Evolutionary conservation across 2,797 vertebrate genomes (phyloP).

Genomic region (Sebastes hubbsi): DNA sequence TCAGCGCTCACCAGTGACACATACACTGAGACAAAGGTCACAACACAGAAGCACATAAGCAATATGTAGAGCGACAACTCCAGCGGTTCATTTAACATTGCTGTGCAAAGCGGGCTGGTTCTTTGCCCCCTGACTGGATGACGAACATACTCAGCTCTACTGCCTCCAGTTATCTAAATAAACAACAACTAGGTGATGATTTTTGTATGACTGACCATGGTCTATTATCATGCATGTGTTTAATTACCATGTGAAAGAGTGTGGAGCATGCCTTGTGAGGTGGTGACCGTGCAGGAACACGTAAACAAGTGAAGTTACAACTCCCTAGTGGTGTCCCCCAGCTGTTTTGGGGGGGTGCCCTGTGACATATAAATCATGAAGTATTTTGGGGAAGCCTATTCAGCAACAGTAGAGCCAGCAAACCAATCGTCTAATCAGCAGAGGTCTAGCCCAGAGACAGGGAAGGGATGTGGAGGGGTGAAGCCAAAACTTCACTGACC

Average conservation of each 20-base stretch:
- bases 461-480: not conserved
- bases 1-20: constrained; percentile 38
- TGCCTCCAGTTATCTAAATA: constrained; percentile 11
- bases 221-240: constrained; percentile 41
- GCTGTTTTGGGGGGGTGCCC: constrained; percentile 23
- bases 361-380: constrained; percentile 22
- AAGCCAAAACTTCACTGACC: constrained; percentile 48
- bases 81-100: not conserved
- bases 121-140: not conserved
- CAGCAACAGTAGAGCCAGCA: constrained; percentile 53
- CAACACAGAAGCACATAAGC: constrained; percentile 55
- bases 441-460: constrained; percentile 40
- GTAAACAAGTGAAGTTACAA: constrained; percentile 19
- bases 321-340: constrained; percentile 32
- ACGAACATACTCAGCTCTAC: not conserved
- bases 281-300: constrained; percentile 26
- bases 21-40: constrained; percentile 38
- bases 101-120: not conserved
- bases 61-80: constrained; percentile 7
- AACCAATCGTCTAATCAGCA: constrained; percentile 51
- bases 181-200: constrained; percentile 11
- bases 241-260: constrained; percentile 15
- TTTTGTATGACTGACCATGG: constrained; percentile 3
- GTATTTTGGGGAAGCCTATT: constrained; percentile 38
- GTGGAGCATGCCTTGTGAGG: constrained; percentile 52